phyloP scores from a whole-genome alignment of 2,113 vertebrate species.

The Psilopsiagon aymara region DNA sequence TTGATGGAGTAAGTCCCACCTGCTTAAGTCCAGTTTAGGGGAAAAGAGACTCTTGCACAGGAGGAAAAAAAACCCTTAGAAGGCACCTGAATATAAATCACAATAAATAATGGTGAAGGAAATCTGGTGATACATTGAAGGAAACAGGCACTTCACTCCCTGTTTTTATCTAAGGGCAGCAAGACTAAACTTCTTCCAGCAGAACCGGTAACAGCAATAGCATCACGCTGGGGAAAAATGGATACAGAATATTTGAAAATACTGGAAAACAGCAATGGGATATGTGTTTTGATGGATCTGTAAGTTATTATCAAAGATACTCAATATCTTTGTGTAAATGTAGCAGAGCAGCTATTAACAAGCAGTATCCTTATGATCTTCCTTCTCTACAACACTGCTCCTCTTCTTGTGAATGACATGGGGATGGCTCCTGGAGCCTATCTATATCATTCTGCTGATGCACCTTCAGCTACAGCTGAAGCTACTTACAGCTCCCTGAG shows the following conservation, averaged over 20 bases:
- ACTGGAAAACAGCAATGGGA: neutral
- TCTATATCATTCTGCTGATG: neutral
- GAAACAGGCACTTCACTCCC: neutral
- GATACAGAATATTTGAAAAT: neutral
- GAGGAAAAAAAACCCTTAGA: neutral
- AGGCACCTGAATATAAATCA: neutral
- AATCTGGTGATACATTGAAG: neutral
- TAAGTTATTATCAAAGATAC: neutral
- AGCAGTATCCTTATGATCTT: neutral
- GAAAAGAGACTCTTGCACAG: neutral
- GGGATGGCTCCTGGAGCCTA: neutral
- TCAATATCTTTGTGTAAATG: neutral
- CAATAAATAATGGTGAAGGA: neutral
- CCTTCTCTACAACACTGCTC: no score
- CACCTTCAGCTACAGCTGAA: neutral
- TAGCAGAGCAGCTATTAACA: neutral
- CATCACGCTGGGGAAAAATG: neutral
- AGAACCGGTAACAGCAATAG: neutral
- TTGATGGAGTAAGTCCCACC: neutral
- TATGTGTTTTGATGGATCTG: neutral
- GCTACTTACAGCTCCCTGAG: neutral
- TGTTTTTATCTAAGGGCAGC: neutral
- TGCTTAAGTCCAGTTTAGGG: neutral
- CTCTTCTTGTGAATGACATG: rapidly evolving
- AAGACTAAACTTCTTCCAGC: neutral